These are phyloP conservation scores for Adela reaumurella DNA, from an alignment of 2,888 invertebrate genomes.

Conservation along the genomic window DNA sequence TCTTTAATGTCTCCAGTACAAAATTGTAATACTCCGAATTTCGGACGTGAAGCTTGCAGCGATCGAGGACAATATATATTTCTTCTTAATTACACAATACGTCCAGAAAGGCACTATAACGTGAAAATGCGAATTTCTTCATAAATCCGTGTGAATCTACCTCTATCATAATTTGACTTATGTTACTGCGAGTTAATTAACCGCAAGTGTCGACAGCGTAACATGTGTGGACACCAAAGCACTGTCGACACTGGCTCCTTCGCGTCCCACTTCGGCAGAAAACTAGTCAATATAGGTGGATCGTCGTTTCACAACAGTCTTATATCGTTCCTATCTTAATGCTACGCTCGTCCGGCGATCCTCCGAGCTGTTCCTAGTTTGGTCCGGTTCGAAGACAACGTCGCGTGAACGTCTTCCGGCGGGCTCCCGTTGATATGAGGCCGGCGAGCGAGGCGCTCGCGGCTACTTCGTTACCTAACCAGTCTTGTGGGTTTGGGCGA, in stretches of 20 bases:
- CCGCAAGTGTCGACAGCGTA: too few species aligned
- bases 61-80: background rate
- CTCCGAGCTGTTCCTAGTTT: slow-evolving; percentile 17
- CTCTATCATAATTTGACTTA: too few species aligned
- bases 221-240: too few species aligned
- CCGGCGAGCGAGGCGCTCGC: background rate
- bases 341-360: too few species aligned
- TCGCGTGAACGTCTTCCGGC: slow-evolving; percentile 12
- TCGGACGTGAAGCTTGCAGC: background rate
- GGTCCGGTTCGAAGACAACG: slow-evolving; percentile 36
- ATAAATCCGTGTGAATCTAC: background rate
- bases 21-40: background rate
- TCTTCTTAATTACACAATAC: background rate
- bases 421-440: background rate
- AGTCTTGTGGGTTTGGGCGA: background rate
- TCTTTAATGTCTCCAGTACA: background rate
- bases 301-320: background rate
- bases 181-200: too few species aligned
- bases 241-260: too few species aligned
- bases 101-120: background rate
- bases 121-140: background rate
- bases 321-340: background rate
- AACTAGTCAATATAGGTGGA: background rate
- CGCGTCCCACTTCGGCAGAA: too few species aligned
- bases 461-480: background rate